Conservation (phyloP, 35 echinoderm and acorn worm species). For the Lytechinus variegatus region DNA sequence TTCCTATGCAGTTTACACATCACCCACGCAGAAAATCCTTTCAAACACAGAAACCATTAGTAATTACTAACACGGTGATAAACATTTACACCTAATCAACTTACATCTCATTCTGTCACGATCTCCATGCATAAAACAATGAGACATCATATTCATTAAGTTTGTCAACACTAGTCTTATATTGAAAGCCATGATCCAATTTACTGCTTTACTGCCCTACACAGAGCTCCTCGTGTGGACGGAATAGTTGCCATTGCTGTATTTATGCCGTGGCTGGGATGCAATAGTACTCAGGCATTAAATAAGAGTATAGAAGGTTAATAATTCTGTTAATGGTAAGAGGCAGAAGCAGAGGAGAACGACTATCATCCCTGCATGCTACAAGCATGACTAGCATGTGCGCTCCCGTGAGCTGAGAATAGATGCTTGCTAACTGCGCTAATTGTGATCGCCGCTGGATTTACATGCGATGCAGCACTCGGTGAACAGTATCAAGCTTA, state of each 20-base stretch:
- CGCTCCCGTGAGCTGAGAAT: neutral
- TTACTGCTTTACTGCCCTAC: neutral
- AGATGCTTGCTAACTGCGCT: neutral
- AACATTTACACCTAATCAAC: neutral
- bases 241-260: neutral
- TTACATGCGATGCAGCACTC: neutral
- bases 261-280: neutral
- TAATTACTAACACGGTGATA: neutral
- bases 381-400: neutral
- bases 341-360: neutral
- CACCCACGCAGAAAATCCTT: neutral
- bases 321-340: neutral
- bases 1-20: neutral
- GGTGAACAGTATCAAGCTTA: neutral
- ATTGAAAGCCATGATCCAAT: neutral
- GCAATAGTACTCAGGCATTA: neutral
- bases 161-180: neutral
- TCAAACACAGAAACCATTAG: neutral
- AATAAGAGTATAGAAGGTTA: neutral
- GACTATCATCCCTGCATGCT: neutral
- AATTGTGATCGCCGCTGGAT: neutral
- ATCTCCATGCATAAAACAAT: neutral
- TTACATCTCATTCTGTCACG: neutral
- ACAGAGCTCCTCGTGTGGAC: neutral
- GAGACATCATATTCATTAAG: neutral